Evolutionary conservation across 2,888 invertebrate species (phyloP).

Genomic region (Synergus japonicus): DNA sequence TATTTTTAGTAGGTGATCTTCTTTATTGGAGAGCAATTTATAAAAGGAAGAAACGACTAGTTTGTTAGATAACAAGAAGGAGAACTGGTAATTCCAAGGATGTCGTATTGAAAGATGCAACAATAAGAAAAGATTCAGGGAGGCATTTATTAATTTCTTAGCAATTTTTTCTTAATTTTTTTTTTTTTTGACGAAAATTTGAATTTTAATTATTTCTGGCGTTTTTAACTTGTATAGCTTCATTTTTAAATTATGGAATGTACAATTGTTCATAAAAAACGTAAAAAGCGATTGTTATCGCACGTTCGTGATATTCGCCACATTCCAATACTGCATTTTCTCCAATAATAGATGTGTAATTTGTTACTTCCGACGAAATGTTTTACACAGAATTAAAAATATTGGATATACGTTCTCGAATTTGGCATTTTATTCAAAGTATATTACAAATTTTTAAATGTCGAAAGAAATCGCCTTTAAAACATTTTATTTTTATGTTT

Average conservation of each 20-base stretch:
- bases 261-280: not conserved
- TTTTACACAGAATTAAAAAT: not conserved
- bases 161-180: not conserved
- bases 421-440: too few species aligned
- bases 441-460: too few species aligned
- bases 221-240: not conserved
- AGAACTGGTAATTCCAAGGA: slow-evolving; percentile 9
- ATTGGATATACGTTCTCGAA: too few species aligned
- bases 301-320: not conserved
- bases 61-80: not conserved
- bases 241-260: not conserved
- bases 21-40: slow-evolving; percentile 7
- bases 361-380: not conserved
- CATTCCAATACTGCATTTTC: not conserved
- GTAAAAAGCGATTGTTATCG: not conserved
- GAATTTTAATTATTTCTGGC: too few species aligned
- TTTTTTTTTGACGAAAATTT: not conserved
- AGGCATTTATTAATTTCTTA: slow-evolving; percentile 11
- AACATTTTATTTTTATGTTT: too few species aligned
- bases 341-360: not conserved
- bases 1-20: not conserved
- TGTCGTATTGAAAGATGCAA: slow-evolving; percentile 17
- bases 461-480: too few species aligned
- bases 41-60: slow-evolving; percentile 19
- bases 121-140: slow-evolving; percentile 14